Conservation (phyloP, 23 tunicate species). For the Halocynthia roretzi region DNA sequence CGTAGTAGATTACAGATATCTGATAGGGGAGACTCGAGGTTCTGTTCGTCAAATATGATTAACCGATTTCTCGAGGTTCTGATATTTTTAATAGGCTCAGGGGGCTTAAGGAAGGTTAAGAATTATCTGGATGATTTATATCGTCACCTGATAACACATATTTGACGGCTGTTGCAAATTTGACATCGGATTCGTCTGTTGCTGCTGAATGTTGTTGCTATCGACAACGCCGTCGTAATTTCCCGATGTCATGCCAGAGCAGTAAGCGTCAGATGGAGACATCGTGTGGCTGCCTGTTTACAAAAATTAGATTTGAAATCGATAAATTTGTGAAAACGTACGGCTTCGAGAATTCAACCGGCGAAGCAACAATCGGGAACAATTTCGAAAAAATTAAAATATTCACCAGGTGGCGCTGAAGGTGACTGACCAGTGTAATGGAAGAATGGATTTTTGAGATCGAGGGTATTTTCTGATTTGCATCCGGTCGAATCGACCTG, state of each 20-base stretch:
- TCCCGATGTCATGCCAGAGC: conserved; percentile 41
- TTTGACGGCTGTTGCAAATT: neutral
- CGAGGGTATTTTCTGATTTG: conserved; percentile 93
- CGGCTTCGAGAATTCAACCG: neutral
- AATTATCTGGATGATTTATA: conserved; percentile 4
- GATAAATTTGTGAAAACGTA: neutral
- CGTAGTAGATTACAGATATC: too few species aligned
- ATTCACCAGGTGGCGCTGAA: conserved; percentile 64
- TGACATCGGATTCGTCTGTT: conserved; percentile 21
- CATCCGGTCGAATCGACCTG: conserved; percentile 94
- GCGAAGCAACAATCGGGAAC: neutral
- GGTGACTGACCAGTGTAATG: conserved; percentile 93
- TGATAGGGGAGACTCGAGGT: too few species aligned
- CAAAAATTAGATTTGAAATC: neutral
- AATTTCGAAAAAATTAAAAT: neutral
- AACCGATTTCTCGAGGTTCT: too few species aligned
- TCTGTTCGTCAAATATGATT: too few species aligned
- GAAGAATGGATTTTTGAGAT: conserved; percentile 95
- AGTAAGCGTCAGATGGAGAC: conserved; percentile 69
- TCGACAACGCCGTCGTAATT: conserved; percentile 3
- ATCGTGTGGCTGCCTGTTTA: conserved; percentile 54
- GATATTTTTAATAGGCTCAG: too few species aligned
- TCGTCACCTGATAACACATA: conserved; percentile 11
- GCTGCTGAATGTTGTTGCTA: conserved; percentile 43
- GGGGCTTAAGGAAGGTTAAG: too few species aligned